Conservation (phyloP, 2,888 invertebrate species). For the Orchesella flavescens region DNA sequence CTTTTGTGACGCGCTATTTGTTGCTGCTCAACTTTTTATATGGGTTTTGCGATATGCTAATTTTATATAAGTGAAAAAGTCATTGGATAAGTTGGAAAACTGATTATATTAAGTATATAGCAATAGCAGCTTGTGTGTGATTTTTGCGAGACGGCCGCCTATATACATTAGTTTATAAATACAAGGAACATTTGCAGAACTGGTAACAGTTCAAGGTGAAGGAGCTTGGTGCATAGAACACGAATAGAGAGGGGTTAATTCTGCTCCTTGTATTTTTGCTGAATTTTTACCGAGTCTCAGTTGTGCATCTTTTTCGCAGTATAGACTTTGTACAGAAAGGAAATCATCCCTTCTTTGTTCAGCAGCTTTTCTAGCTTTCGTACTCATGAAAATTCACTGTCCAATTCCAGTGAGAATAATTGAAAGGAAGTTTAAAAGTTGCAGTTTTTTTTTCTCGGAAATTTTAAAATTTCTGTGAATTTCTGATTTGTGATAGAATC, state of each 20-base stretch:
- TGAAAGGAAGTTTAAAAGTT: not conserved
- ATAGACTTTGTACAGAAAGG: no score
- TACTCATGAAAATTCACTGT: no score
- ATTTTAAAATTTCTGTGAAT: not conserved
- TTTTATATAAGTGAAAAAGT: not conserved
- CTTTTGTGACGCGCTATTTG: not conserved
- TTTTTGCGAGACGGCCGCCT: not conserved
- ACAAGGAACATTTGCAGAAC: slow-evolving; percentile 4
- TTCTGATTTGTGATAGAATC: no score
- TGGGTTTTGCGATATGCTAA: not conserved
- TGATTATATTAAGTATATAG: not conserved
- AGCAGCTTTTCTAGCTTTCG: not conserved
- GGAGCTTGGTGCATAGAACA: slow-evolving; percentile 28
- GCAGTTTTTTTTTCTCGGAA: not conserved
- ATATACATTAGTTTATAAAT: slow-evolving; percentile 27
- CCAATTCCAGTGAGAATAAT: no score
- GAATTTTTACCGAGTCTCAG: not conserved
- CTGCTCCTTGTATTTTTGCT: not conserved
- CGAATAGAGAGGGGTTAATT: not conserved
- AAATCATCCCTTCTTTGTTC: not conserved
- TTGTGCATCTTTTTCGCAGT: not conserved
- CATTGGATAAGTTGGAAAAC: slow-evolving; percentile 6
- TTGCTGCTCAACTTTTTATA: slow-evolving; percentile 8
- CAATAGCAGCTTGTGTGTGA: not conserved
- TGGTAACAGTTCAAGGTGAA: slow-evolving; percentile 44